A percentile compares a stretch with the other conserved stretches of the same genome.
Conservation (phyloP, 2,113 vertebrate genomes). For the Phrynosoma blainvillii region DNA sequence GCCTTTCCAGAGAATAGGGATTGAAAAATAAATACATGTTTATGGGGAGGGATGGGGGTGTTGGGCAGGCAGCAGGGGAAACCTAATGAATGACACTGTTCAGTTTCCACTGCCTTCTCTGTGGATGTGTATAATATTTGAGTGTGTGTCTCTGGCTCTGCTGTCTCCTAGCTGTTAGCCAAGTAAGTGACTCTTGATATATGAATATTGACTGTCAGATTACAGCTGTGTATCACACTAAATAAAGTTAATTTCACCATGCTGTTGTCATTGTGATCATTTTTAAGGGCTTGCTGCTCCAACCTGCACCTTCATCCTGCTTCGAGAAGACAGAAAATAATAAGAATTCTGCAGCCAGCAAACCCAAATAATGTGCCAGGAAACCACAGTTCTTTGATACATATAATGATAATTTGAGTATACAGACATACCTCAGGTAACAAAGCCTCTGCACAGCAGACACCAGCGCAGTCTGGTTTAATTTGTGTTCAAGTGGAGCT, state of each 20-base stretch:
- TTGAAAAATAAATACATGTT: conserved; percentile 17
- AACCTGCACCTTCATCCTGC: not conserved
- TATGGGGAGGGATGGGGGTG: conserved; percentile 39
- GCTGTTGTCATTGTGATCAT: conserved; percentile 27
- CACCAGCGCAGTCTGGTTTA: too few relatives aligned
- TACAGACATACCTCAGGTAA: too few relatives aligned
- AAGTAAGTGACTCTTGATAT: conserved; percentile 83
- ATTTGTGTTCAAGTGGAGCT: too few relatives aligned
- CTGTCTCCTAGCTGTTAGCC: conserved; percentile 91
- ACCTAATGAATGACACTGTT: conserved; percentile 69
- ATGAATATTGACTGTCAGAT: conserved; percentile 87
- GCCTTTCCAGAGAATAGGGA: conserved; percentile 9
- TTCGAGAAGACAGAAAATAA: too few relatives aligned
- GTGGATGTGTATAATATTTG: conserved; percentile 85
- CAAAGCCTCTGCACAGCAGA: too few relatives aligned
- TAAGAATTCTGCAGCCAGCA: not conserved
- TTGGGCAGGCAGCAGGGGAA: not conserved
- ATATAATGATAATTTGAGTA: not conserved
- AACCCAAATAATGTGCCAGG: not conserved
- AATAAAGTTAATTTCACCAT: conserved; percentile 86
- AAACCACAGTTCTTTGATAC: not conserved
- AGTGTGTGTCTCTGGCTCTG: conserved; percentile 85
- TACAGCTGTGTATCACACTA: conserved; percentile 87
- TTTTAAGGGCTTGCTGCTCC: fast-evolving
- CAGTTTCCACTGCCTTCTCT: conserved; percentile 83